Conservation (phyloP, 2,888 invertebrate species). For the Chymomyza fuscimana region DNA sequence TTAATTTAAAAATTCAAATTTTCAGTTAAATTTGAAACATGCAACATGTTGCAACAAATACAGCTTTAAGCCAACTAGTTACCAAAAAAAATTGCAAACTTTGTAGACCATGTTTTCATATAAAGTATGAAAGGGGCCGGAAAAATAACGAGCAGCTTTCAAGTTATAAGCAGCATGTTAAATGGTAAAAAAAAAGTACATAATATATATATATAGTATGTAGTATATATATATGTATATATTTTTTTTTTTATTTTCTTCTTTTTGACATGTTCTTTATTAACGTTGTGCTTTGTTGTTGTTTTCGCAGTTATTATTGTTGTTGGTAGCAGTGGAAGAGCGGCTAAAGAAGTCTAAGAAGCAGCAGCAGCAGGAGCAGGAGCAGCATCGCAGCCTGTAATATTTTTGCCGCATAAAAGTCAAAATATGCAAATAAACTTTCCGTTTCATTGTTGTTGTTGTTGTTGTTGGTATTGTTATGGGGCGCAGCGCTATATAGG, state of each 20-base stretch:
- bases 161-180: slow-evolving; percentile 13
- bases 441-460: slow-evolving; percentile 27
- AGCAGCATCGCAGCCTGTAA: slow-evolving; percentile 63
- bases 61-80: slow-evolving; percentile 47
- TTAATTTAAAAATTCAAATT: slow-evolving; percentile 24
- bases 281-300: not conserved
- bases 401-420: slow-evolving; percentile 70
- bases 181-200: slow-evolving; percentile 5
- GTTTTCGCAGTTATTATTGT: not conserved
- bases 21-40: slow-evolving; percentile 56
- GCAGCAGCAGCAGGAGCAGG: not conserved
- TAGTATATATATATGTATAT: not conserved
- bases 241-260: slow-evolving; percentile 14
- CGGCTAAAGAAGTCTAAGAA: not conserved
- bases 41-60: slow-evolving; percentile 64
- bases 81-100: slow-evolving; percentile 51
- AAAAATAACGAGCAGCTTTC: not conserved
- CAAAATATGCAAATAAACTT: slow-evolving; percentile 67
- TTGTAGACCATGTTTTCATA: slow-evolving; percentile 44
- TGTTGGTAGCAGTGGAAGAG: not conserved
- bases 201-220: not conserved
- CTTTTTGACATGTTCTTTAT: slow-evolving; percentile 13
- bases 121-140: not conserved
- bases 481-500: not conserved
- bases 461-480: slow-evolving; percentile 25